phyloP scores from a whole-genome alignment of 1,140 invertebrate genomes.

The Mya arenaria region DNA sequence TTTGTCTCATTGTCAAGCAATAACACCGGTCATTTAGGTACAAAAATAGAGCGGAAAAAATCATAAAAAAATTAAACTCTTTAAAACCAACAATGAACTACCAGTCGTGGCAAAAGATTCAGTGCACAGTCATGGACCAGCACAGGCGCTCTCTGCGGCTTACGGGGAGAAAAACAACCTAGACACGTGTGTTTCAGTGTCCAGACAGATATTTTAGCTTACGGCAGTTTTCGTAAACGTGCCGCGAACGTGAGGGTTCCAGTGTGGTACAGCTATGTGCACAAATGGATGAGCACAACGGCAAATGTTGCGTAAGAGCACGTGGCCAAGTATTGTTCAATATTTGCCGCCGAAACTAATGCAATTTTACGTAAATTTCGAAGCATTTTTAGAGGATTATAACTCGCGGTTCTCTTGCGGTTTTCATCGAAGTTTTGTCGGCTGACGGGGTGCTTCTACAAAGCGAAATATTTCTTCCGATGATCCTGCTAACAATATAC shows the following conservation, averaged over 20 bases:
- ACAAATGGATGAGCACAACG: neutral
- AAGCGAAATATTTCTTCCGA: neutral
- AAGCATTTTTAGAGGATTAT: conserved; percentile 38
- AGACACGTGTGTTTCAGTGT: too few relatives aligned
- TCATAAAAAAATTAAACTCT: too few relatives aligned
- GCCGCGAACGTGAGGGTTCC: conserved; percentile 24
- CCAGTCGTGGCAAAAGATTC: too few relatives aligned
- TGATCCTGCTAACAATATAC: neutral
- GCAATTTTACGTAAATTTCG: conserved; percentile 42
- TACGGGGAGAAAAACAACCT: too few relatives aligned
- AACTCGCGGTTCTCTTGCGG: conserved; percentile 11
- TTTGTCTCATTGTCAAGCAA: too few relatives aligned
- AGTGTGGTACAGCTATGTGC: neutral
- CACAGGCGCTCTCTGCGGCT: too few relatives aligned
- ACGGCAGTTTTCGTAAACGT: conserved; percentile 37
- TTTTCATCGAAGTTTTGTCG: neutral
- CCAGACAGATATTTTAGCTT: too few relatives aligned
- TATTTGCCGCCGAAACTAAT: conserved; percentile 22
- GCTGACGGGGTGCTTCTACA: neutral
- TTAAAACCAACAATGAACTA: too few relatives aligned
- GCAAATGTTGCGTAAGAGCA: conserved; percentile 15
- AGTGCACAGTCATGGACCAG: too few relatives aligned
- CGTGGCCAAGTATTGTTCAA: neutral
- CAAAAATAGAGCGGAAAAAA: too few relatives aligned
- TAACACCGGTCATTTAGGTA: too few relatives aligned